phyloP scores from a whole-genome alignment of 2,888 invertebrate genomes.

The Pocota personata region DNA sequence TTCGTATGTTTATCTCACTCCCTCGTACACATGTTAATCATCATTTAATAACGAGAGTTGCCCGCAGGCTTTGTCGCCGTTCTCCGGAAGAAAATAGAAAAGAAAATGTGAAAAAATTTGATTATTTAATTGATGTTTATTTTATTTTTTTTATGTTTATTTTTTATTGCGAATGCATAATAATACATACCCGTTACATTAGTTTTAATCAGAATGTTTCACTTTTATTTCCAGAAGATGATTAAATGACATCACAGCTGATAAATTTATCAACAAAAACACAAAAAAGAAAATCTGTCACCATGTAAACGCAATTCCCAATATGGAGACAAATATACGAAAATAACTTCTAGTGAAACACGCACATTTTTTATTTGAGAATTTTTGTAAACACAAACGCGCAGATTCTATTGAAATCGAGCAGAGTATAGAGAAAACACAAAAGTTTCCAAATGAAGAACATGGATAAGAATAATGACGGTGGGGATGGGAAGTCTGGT shows the following conservation, averaged over 20 bases:
- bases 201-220: neutral
- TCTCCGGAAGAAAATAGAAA: neutral
- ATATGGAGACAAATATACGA: slow-evolving; percentile 70
- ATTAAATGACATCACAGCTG: slow-evolving; percentile 51
- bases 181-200: neutral
- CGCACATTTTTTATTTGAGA: slow-evolving; percentile 43
- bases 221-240: slow-evolving; percentile 32
- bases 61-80: slow-evolving; percentile 15
- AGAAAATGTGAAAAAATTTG: slow-evolving; percentile 7
- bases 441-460: slow-evolving; percentile 76
- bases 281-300: slow-evolving; percentile 21
- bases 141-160: no score
- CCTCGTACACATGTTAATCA: slow-evolving; percentile 29
- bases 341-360: slow-evolving; percentile 52
- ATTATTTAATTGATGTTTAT: slow-evolving; percentile 51
- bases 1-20: slow-evolving; percentile 24
- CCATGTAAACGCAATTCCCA: slow-evolving; percentile 53
- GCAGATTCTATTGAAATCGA: slow-evolving; percentile 23
- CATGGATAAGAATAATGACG: slow-evolving; percentile 93
- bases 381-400: neutral
- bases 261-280: slow-evolving; percentile 12
- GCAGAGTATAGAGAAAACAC: slow-evolving; percentile 7
- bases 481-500: slow-evolving; percentile 81
- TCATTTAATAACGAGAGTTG: slow-evolving; percentile 8
- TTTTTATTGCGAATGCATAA: slow-evolving; percentile 23